Conservation (phyloP, 2,888 invertebrate species). For the Cerastis leucographa region DNA sequence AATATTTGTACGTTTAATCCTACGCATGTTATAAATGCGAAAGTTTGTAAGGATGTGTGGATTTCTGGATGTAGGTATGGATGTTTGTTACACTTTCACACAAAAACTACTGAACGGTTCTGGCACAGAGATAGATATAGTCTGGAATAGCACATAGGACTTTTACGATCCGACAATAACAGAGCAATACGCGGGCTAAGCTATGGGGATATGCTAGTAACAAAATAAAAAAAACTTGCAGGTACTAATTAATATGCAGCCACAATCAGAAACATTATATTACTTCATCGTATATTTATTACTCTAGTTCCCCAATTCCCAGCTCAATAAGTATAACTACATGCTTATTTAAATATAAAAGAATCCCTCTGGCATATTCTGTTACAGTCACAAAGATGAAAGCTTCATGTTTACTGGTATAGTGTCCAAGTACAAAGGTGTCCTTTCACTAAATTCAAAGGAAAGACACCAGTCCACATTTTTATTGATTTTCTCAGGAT, state of each 20-base stretch:
- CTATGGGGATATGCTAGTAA: too few relatives aligned
- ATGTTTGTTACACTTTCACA: too few relatives aligned
- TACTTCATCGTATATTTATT: conserved; percentile 21
- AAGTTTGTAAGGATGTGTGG: too few relatives aligned
- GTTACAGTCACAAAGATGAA: conserved; percentile 9
- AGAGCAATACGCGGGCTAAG: too few relatives aligned
- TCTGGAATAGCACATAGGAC: too few relatives aligned
- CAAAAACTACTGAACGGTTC: too few relatives aligned
- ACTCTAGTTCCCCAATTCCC: conserved; percentile 26
- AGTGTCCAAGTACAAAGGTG: conserved; percentile 6
- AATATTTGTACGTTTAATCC: conserved; percentile 22
- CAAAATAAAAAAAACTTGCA: too few relatives aligned
- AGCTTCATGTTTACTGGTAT: conserved; percentile 19
- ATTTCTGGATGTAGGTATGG: too few relatives aligned
- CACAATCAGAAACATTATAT: conserved; percentile 6
- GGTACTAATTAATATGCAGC: not conserved
- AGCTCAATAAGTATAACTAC: conserved; percentile 22
- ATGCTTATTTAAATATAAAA: conserved; percentile 17
- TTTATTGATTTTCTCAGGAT: conserved; percentile 26
- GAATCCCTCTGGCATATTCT: conserved; percentile 10
- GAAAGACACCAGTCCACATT: not conserved
- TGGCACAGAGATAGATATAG: too few relatives aligned
- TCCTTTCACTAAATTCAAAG: not conserved
- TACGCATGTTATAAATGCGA: too few relatives aligned
- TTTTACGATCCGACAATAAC: too few relatives aligned